Percentiles rank a stretch among this genome's conserved stretches.
Conservation (phyloP, 2,113 vertebrate genomes). For the Sinocyclocheilus anophthalmus region DNA sequence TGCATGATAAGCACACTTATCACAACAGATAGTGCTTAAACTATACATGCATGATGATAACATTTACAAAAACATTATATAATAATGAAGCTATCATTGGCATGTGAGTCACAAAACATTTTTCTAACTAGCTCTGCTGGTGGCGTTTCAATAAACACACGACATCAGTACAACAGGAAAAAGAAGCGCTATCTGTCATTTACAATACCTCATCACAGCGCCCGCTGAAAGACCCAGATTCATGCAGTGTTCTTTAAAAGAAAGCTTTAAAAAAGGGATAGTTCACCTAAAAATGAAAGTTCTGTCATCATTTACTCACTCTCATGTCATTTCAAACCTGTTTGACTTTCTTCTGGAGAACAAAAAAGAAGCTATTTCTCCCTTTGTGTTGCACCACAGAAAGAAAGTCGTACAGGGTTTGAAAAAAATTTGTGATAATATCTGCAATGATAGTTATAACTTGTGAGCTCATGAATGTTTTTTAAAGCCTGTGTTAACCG, state of each 20-base stretch:
- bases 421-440: neutral
- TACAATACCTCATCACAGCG: neutral
- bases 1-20: neutral
- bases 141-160: conserved; percentile 5
- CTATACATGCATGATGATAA: neutral
- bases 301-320: neutral
- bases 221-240: neutral
- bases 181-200: neutral
- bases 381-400: neutral
- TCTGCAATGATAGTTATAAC: neutral
- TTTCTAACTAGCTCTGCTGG: neutral
- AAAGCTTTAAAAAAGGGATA: neutral
- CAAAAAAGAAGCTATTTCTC: neutral
- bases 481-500: no score
- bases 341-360: neutral
- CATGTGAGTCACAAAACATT: neutral
- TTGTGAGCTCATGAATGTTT: neutral
- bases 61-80: neutral
- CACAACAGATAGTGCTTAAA: neutral
- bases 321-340: neutral
- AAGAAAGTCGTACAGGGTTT: neutral
- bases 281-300: neutral
- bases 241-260: neutral
- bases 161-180: neutral
- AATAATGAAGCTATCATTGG: neutral